These are phyloP conservation scores for Hycleus cichorii DNA, from an alignment of 1,140 invertebrate species.

Conservation along the genomic window DNA sequence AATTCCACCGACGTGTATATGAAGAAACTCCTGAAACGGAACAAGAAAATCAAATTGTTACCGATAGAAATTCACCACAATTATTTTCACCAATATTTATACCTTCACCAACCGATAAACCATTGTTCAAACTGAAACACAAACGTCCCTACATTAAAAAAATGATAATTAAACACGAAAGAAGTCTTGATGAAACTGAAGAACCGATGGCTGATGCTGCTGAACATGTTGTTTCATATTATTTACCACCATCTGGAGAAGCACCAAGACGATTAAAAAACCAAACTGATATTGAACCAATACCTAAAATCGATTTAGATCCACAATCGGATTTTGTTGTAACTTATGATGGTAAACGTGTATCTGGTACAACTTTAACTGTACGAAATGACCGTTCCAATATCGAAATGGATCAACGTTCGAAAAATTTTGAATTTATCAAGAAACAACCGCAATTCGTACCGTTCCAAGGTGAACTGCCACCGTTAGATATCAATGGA, in stretches of 20 bases:
- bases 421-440: conserved; percentile 50
- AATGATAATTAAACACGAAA: conserved; percentile 19
- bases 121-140: conserved; percentile 31
- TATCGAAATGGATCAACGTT: conserved; percentile 44
- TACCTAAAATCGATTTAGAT: conserved; percentile 39
- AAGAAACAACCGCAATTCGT: conserved; percentile 61
- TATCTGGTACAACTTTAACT: conserved; percentile 55
- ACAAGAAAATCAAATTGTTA: conserved; percentile 45
- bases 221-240: conserved; percentile 59
- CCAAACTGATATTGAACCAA: conserved; percentile 25
- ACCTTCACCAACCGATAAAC: conserved; percentile 56
- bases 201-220: conserved; percentile 55
- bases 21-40: conserved; percentile 36
- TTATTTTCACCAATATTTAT: conserved; percentile 68
- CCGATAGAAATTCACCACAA: conserved; percentile 45
- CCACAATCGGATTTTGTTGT: conserved; percentile 49
- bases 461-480: conserved; percentile 62
- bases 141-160: conserved; percentile 38
- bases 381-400: conserved; percentile 44
- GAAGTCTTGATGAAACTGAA: conserved; percentile 28
- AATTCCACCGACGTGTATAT: conserved; percentile 46
- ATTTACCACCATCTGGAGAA: conserved; percentile 51
- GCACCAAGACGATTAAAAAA: conserved; percentile 23
- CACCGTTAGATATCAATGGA: conserved; percentile 43
- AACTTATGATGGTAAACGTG: conserved; percentile 64